Percentiles rank a stretch among this genome's conserved stretches.
Conservation (phyloP, 2,113 vertebrate species). For the Pelecanoides urinatrix region DNA sequence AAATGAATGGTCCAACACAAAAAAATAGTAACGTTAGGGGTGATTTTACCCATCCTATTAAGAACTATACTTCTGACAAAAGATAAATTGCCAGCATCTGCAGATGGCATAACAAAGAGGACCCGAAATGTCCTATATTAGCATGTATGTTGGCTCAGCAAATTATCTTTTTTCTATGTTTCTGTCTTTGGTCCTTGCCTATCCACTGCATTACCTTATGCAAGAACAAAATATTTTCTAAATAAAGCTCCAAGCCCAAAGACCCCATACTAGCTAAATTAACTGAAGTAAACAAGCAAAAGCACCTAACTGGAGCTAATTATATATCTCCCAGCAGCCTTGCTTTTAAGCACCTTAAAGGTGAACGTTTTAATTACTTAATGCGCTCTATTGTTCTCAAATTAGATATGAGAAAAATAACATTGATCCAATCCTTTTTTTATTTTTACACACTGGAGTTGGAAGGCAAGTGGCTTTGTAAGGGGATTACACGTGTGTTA, state of each 20-base stretch:
- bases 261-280: neutral
- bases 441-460: constrained; percentile 39
- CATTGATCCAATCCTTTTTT: constrained; percentile 40
- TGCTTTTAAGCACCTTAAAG: constrained; percentile 49
- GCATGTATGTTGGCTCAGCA: neutral
- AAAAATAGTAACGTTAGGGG: neutral
- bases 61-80: neutral
- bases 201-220: neutral
- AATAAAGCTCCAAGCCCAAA: constrained; percentile 6
- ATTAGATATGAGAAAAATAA: constrained; percentile 58
- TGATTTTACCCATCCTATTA: neutral
- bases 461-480: constrained; percentile 57
- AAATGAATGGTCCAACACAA: neutral
- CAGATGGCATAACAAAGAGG: neutral
- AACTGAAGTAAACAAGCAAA: constrained; percentile 6
- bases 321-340: constrained; percentile 16
- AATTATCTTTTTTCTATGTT: neutral
- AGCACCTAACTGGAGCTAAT: constrained; percentile 36
- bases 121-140: neutral
- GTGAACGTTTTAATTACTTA: constrained; percentile 64
- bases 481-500: constrained; percentile 18
- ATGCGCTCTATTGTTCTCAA: constrained; percentile 54
- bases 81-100: neutral
- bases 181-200: neutral
- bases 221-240: neutral